Percentiles rank a stretch among this genome's conserved stretches.
Evolutionary conservation across 1,140 invertebrate genomes (phyloP).

Genomic region (Ceratosolen fusciceps): DNA sequence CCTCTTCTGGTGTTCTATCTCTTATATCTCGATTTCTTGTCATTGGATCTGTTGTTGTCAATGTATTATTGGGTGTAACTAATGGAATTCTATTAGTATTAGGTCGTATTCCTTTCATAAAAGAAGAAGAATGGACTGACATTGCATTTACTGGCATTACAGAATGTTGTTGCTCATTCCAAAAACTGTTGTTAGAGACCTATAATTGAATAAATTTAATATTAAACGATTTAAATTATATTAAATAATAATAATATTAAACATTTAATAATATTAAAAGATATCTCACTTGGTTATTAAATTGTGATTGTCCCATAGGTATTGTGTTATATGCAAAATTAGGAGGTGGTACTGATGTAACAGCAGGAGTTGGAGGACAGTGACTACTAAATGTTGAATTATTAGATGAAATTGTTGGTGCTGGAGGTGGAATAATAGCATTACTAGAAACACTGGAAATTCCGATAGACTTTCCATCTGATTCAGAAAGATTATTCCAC

Average conservation of each 20-base stretch:
- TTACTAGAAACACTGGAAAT: slow-evolving; percentile 59
- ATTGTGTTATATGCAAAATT: slow-evolving; percentile 67
- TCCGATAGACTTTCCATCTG: slow-evolving; percentile 69
- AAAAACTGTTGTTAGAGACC: slow-evolving; percentile 59
- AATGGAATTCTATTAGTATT: slow-evolving; percentile 57
- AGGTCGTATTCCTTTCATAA: slow-evolving; percentile 64
- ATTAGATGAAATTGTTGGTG: slow-evolving; percentile 65
- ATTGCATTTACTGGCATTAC: slow-evolving; percentile 43
- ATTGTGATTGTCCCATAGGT: slow-evolving; percentile 58
- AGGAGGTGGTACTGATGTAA: slow-evolving; percentile 65
- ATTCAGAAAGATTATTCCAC: slow-evolving; percentile 67
- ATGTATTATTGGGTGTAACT: slow-evolving; percentile 45
- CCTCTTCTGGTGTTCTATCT: slow-evolving; percentile 68
- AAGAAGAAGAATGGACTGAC: slow-evolving; percentile 52
- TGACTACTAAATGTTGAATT: slow-evolving; percentile 58
- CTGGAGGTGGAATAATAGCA: slow-evolving; percentile 62
- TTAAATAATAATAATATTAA: neutral
- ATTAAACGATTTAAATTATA: no score
- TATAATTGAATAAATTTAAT: slow-evolving; percentile 34
- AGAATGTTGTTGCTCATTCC: slow-evolving; percentile 64
- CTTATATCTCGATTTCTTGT: slow-evolving; percentile 64
- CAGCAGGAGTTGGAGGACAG: slow-evolving; percentile 60
- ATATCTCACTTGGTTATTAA: slow-evolving; percentile 61
- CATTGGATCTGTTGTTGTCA: slow-evolving; percentile 45
- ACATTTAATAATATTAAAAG: slow-evolving; percentile 34